Base-by-base conservation (phyloP, 2,888 invertebrate genomes). In the Tanypteryx hageni region DNA sequence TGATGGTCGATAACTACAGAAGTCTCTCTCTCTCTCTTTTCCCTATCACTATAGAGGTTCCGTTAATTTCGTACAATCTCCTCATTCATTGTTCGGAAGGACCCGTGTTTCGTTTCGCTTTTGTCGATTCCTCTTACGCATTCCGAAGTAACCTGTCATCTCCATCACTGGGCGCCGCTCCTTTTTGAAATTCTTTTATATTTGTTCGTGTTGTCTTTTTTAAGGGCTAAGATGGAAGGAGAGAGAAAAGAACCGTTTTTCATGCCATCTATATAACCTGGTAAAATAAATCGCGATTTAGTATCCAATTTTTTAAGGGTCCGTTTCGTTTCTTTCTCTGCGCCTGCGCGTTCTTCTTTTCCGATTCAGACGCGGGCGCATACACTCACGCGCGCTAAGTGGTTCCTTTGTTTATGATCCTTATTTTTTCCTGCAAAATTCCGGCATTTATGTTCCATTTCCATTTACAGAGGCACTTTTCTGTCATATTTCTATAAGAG, bases 401-500 rank as follows among this genome's bases (percentile, higher is more conserved):
- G 64, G 64, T 0, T 10, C 68, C n/a, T n/a, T 68, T 27, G 22
- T 76, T 76, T 76, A 27, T 10, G 27, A 27, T 13, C 11, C 3
- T 27, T 27, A 76, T 76, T 76, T 27, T 76, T 27, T 27, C 27
- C 27, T 76, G 76, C 22, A 18, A 27, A 13, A 76, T 27, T 76
- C 76, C 76, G 76, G 22, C 68, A 10, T 68, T 68, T 68, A 76
- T 76, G 76, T 76, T 76, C 76, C 27, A 27, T 76, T 27, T 27
- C 76, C 76, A 76, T 76, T 76, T 76, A 76, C 76, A 22, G 68
- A 68, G 22, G 22, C 68, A n/a, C 64, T 68, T 68, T 22, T 68
- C 27, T 27, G 8, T 11, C 27, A 27, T 11, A 10, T 27, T 27
- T 22, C 11, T 22, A 22, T 27, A 76, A 22, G 27, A 22, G 13